A percentile compares a stretch with the other conserved stretches of the same genome.
Conservation (phyloP, 2,113 vertebrate genomes). For the Oryzias javanicus region DNA sequence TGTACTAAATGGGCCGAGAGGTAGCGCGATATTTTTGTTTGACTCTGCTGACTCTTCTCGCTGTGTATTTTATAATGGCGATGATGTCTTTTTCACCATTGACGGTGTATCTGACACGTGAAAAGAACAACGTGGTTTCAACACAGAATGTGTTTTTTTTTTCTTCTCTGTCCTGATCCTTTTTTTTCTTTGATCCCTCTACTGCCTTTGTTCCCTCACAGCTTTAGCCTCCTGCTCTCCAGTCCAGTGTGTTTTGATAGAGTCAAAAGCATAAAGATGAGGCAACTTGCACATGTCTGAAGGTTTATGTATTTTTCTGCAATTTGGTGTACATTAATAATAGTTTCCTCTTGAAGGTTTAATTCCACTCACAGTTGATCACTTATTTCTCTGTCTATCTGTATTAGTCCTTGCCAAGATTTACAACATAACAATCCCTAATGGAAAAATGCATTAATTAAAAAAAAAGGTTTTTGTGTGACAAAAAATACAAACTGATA, state of each 20-base stretch:
- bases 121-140: background rate
- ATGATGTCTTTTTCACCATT: constrained; percentile 22
- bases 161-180: constrained; percentile 5
- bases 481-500: too few relatives aligned
- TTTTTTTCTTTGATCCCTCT: background rate
- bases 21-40: constrained; percentile 29
- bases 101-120: constrained; percentile 5
- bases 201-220: background rate
- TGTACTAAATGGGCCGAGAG: constrained; percentile 57
- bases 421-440: too few relatives aligned
- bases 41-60: constrained; percentile 16
- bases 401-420: too few relatives aligned
- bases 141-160: constrained; percentile 3
- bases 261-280: background rate
- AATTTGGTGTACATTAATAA: too few relatives aligned
- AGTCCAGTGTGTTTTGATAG: background rate
- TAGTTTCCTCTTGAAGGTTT: too few relatives aligned
- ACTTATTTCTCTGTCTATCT: too few relatives aligned
- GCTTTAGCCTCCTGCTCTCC: background rate
- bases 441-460: too few relatives aligned
- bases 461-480: too few relatives aligned
- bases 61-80: background rate
- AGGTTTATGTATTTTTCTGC: too few relatives aligned
- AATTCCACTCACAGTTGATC: too few relatives aligned
- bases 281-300: too few relatives aligned